These are phyloP conservation scores for Pinna nobilis DNA, from an alignment of 1,140 invertebrate genomes.

Conservation along the genomic window DNA sequence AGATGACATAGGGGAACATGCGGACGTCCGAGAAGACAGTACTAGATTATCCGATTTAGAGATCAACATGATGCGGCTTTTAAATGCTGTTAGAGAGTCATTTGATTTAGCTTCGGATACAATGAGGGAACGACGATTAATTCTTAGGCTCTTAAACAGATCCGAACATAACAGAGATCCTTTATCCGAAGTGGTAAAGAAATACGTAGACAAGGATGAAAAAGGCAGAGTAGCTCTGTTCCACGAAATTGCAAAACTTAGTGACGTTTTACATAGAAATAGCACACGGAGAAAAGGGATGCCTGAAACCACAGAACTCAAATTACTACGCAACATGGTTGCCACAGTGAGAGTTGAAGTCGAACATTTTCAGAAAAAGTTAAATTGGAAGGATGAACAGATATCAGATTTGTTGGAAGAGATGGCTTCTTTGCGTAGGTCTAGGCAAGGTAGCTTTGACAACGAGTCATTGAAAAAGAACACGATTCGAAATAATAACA, in stretches of 20 bases:
- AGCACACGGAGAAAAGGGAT: neutral
- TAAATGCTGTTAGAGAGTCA: slow-evolving; percentile 10
- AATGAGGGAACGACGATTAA: neutral
- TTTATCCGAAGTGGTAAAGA: slow-evolving; percentile 21
- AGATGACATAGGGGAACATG: neutral
- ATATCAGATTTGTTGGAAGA: slow-evolving; percentile 36
- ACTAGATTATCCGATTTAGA: slow-evolving; percentile 26
- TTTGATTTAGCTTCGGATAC: slow-evolving; percentile 12
- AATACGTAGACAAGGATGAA: slow-evolving; percentile 36
- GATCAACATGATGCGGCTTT: slow-evolving; percentile 9
- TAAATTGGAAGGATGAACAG: slow-evolving; percentile 41
- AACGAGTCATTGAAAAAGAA: neutral
- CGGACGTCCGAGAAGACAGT: slow-evolving; percentile 1
- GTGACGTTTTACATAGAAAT: slow-evolving; percentile 3
- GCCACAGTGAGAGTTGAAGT: slow-evolving; percentile 38
- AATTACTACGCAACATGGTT: slow-evolving; percentile 27
- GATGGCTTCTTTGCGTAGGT: slow-evolving; percentile 14
- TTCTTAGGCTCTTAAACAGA: slow-evolving; percentile 26
- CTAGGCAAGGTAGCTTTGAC: neutral
- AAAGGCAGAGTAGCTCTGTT: slow-evolving; percentile 16
- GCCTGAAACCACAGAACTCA: slow-evolving; percentile 19
- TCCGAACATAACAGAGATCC: slow-evolving; percentile 14
- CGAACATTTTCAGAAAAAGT: slow-evolving; percentile 41
- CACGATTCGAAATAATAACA: too few species aligned
- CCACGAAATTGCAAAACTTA: slow-evolving; percentile 28